Conservation (phyloP, 2,797 vertebrate species). For the Chrysocyon brachyurus region DNA sequence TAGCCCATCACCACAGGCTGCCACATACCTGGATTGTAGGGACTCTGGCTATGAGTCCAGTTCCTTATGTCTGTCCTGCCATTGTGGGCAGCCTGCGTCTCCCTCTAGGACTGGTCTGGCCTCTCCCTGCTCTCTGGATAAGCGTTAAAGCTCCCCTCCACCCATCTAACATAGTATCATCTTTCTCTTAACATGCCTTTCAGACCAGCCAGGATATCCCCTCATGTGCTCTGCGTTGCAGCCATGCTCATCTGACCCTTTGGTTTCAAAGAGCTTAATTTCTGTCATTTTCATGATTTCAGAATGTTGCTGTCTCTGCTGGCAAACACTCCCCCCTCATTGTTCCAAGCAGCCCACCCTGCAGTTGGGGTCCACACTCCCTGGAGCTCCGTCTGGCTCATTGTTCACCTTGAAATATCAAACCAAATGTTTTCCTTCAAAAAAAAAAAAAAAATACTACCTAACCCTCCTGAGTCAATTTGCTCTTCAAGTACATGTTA, state of each 20-base stretch:
- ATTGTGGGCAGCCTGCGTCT: rapidly evolving
- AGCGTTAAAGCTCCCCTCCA: background rate
- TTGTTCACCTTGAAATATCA: background rate
- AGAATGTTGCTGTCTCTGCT: background rate
- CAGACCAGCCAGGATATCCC: background rate
- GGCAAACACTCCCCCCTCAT: background rate
- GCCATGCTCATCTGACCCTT: too few species aligned
- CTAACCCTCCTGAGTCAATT: background rate
- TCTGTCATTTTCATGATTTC: background rate
- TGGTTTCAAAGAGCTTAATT: background rate
- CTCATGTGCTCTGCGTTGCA: rapidly evolving
- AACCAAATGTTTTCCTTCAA: background rate
- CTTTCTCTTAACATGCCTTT: background rate
- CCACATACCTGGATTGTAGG: background rate
- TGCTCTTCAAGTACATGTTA: background rate
- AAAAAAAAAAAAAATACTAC: too few species aligned
- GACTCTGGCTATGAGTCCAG: rapidly evolving
- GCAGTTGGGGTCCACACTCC: background rate
- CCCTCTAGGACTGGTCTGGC: rapidly evolving
- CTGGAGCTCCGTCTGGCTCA: too few species aligned
- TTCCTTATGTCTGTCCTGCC: background rate
- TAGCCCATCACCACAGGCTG: too few species aligned
- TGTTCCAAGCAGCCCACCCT: background rate
- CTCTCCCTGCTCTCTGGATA: background rate
- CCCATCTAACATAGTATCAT: background rate